These are phyloP conservation scores for Cordilura impudica DNA, from an alignment of 2,888 invertebrate genomes.

Conservation along the genomic window DNA sequence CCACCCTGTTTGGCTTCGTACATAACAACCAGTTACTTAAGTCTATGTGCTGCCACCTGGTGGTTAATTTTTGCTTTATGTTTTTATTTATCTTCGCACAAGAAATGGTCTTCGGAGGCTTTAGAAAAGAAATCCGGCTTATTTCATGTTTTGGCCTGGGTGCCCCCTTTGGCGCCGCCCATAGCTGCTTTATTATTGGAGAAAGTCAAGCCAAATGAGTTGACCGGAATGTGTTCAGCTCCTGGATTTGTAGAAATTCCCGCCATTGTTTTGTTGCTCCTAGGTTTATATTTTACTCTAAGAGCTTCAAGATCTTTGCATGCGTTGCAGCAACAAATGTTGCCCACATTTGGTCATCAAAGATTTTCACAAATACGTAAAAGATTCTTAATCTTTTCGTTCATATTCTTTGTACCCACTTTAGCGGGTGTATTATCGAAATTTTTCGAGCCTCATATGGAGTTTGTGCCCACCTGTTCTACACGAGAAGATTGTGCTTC, in stretches of 20 bases:
- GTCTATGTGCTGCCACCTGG: constrained; percentile 89
- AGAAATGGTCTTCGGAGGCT: constrained; percentile 96
- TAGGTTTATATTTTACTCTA: constrained; percentile 75
- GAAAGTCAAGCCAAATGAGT: constrained; percentile 87
- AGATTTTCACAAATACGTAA: constrained; percentile 77
- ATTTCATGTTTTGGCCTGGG: constrained; percentile 93
- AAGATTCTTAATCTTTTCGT: constrained; percentile 75
- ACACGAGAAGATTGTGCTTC: constrained; percentile 72
- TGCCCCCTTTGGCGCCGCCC: constrained; percentile 90
- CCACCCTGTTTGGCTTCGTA: constrained; percentile 86
- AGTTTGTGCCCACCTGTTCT: constrained; percentile 71
- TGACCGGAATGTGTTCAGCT: constrained; percentile 89
- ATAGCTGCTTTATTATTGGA: constrained; percentile 89
- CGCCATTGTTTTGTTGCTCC: constrained; percentile 70
- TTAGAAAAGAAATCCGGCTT: constrained; percentile 91
- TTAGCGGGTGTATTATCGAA: constrained; percentile 71
- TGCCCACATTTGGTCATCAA: constrained; percentile 73
- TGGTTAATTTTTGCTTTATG: constrained; percentile 92
- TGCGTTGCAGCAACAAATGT: constrained; percentile 73
- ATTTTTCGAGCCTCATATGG: constrained; percentile 73
- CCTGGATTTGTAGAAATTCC: constrained; percentile 77
- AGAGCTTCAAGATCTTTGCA: constrained; percentile 75
- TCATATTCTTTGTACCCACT: constrained; percentile 75
- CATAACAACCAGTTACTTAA: constrained; percentile 87
- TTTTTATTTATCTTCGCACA: constrained; percentile 93